Evolutionary conservation across 1,140 invertebrate genomes (phyloP), one percentile per base, ranked within the genome.

Genomic region (Nasonia vitripennis): DNA sequence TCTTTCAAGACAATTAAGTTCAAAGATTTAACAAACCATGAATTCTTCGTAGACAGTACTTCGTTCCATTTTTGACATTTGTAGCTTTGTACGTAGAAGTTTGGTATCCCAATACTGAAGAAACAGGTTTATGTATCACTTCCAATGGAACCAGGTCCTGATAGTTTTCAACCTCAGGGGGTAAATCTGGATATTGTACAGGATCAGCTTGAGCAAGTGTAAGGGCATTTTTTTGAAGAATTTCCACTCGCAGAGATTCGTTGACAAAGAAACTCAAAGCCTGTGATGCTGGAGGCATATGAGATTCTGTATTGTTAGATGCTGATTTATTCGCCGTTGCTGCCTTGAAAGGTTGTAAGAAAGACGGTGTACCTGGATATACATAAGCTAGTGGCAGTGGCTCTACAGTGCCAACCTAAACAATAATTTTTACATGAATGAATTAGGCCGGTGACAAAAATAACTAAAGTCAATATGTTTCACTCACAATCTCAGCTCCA

Each of bases 71-170:
- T 93, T 98, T 98, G 4, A 96, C 95, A 94, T 98, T 97, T 70
- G 97, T 96, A 79, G 97, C 98, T 94, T 98, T 98, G 93, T 98
- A 99, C 73, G 97, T 97, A n/a, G 97, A 97, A 71, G 96, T 96
- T 87, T 96, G 95, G 90, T 97, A 97, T 27, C 96, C 95, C 92
- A 97, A 90, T 91, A 96, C 90, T 87, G 95, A 91, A 91, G 97
- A 95, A 34, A 90, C 89, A 62, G 92, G 89, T 94, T 96, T 94
- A 84, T 94, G 94, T 48, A 94, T 90, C 55, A 92, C 90, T 92
- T 99, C 98, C 78, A 99, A 91, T 0, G 98, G 98, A 89, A 96
- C 96, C 34, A 99, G 90, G 78, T 98, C 97, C 84, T 97, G 96
- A 92, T 98, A 99, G 90, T 97, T 97, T 89, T 99, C 98, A 79